Conservation (phyloP, 2,797 vertebrate genomes). For the Hybognathus amarus region DNA sequence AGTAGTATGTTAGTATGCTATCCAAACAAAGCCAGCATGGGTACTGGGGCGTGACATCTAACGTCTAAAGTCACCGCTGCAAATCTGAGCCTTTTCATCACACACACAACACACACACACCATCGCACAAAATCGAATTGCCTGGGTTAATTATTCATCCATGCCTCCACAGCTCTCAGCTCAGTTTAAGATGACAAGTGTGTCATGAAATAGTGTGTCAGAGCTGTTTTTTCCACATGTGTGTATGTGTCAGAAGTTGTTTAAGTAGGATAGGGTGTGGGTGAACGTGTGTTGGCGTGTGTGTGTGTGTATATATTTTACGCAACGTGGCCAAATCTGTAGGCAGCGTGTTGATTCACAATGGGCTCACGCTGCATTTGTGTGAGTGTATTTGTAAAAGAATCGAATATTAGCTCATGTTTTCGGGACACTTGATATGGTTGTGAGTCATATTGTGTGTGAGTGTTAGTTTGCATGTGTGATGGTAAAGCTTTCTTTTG, state of each 20-base stretch:
- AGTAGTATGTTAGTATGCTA: background rate
- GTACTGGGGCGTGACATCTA: slow-evolving; percentile 14
- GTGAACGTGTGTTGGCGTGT: slow-evolving; percentile 42
- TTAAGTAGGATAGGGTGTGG: slow-evolving; percentile 45
- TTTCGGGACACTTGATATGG: slow-evolving; percentile 19
- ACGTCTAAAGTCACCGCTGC: slow-evolving; percentile 1
- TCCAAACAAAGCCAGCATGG: background rate
- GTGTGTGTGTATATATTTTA: background rate
- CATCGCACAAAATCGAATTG: slow-evolving; percentile 26
- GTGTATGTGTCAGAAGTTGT: slow-evolving; percentile 23
- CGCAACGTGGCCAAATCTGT: slow-evolving; percentile 19
- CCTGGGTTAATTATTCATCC: slow-evolving; percentile 49
- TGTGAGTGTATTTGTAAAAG: slow-evolving; percentile 11
- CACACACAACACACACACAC: slow-evolving; percentile 32
- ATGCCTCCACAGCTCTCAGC: slow-evolving; percentile 22
- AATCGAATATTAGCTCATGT: slow-evolving; percentile 26
- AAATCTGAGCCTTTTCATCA: slow-evolving; percentile 22
- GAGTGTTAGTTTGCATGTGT: slow-evolving; percentile 30
- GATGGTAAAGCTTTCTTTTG: slow-evolving; percentile 26
- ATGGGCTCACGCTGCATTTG: background rate
- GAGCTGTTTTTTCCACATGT: slow-evolving; percentile 6
- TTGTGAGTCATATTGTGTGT: slow-evolving; percentile 31
- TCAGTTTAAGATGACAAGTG: slow-evolving; percentile 29
- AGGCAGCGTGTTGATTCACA: slow-evolving; percentile 36
- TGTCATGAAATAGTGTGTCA: slow-evolving; percentile 26